Conservation (phyloP, 2,113 vertebrate genomes). For the Fregetta grallaria region DNA sequence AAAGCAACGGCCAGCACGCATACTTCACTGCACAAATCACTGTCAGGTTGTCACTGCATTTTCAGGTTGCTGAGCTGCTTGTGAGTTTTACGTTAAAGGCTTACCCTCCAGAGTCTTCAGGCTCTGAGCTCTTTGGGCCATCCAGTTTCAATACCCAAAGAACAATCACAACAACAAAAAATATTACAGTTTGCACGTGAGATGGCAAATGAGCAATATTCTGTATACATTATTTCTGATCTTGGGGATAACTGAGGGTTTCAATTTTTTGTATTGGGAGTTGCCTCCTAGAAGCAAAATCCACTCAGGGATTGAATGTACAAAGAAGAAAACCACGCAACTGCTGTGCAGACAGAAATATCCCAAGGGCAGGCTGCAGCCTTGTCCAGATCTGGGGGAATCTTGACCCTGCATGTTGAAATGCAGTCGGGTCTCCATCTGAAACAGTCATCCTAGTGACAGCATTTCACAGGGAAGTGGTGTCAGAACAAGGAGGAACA, state of each 20-base stretch:
- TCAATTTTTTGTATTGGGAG: background rate
- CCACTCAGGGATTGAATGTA: background rate
- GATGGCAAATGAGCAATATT: background rate
- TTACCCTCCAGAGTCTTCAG: background rate
- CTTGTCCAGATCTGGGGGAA: background rate
- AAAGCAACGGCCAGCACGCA: background rate
- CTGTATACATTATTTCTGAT: background rate
- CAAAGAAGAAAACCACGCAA: background rate
- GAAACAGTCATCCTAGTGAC: background rate
- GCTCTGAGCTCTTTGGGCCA: background rate
- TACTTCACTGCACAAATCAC: rapidly evolving
- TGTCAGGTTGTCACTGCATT: rapidly evolving
- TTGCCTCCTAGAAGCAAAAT: background rate
- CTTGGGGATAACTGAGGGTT: background rate
- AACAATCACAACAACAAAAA: background rate
- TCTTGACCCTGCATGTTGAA: background rate
- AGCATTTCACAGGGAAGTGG: background rate
- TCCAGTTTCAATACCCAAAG: background rate
- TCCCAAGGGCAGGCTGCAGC: background rate
- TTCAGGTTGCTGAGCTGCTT: background rate
- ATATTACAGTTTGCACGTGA: background rate
- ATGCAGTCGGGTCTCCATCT: background rate
- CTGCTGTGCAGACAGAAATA: background rate
- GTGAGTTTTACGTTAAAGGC: background rate
- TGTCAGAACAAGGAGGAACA: background rate